These are phyloP conservation scores for Pseudachorutes palmiensis DNA, from an alignment of 1,140 invertebrate genomes.

Conservation along the genomic window DNA sequence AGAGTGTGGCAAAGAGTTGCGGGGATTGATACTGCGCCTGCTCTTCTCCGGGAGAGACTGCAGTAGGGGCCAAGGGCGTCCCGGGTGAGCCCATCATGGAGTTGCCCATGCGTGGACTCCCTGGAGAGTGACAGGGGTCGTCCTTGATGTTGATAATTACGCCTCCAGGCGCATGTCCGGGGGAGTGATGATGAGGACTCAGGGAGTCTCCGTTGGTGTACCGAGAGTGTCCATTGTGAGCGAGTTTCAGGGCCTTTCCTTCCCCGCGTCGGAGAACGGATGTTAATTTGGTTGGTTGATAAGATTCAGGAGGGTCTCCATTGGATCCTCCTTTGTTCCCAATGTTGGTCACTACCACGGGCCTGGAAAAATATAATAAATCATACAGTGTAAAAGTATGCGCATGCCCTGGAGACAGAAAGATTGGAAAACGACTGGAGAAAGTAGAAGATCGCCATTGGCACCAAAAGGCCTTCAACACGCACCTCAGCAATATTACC, in stretches of 20 bases:
- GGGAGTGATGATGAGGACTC: conserved; percentile 23
- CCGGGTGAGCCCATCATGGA: conserved; percentile 16
- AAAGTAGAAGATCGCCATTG: no score
- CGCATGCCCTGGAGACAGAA: no score
- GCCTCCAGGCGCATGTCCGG: background rate
- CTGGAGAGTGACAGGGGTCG: conserved; percentile 28
- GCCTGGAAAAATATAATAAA: conserved; percentile 20
- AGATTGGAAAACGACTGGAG: no score
- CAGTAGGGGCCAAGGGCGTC: conserved; percentile 1
- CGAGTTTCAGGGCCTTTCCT: conserved; percentile 20
- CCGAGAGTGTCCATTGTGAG: conserved; percentile 25
- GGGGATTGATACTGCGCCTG: conserved; percentile 23
- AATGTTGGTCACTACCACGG: conserved; percentile 21
- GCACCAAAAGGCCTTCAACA: no score
- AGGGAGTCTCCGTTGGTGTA: conserved; percentile 32
- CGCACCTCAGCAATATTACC: no score
- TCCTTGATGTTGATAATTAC: conserved; percentile 33
- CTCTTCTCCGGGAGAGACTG: conserved; percentile 27
- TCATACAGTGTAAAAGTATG: background rate
- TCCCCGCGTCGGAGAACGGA: conserved; percentile 28
- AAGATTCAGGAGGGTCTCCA: conserved; percentile 13
- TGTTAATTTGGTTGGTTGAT: conserved; percentile 9
- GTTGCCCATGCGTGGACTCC: conserved; percentile 30
- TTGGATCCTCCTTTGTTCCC: background rate
- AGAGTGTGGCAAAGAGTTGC: conserved; percentile 31